Base-by-base conservation (phyloP, 2,113 vertebrate genomes). In the Gymnorhina tibicen region DNA sequence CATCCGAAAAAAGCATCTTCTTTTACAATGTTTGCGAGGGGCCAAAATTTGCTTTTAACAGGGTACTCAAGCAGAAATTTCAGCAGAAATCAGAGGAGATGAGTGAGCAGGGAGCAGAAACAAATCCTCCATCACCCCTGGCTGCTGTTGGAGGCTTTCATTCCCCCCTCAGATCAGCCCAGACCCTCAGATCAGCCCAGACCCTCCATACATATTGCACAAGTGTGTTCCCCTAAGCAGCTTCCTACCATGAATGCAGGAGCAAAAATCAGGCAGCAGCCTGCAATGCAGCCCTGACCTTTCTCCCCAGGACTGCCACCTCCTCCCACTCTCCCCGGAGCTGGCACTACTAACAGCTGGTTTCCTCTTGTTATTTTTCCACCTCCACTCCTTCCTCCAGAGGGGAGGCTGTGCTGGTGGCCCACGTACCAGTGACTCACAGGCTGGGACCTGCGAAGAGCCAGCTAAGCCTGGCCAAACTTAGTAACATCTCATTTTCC, bases 341-440 rank as follows among this genome's bases (percentile, higher is more conserved):
- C 89, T 97, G 96, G 91, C 93, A 91, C 95, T 94, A 91, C 92
- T 93, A 94, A 95, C 73, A 77, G 15, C 85, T 93, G 87, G 85
- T 94, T 97, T 97, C 95, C 91, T 97, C 93, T 91, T 80, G 91
- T 88, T 96, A 88, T 96, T 96, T 88, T 96, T 93, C 93, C 89
- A 95, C 92, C 93, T 95, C 92, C 39, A 6, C 60, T 93, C 33
- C 81, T 97, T 95, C 87, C 77, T 96, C 81, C 89, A 94, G 93
- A 92, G 87, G 68, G 76, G 95, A 97, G 96, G 80, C 93, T 1
- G 9, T 91, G 93, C 92, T 94, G 95, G 93, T 96, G 95, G 93
- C 96, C 95, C 91, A 96, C 84, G 35, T 94, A 93, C 22, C 0
- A 0, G 89, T 96, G 93, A 97, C 87, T 95, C 96, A 96, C 37